Base-by-base conservation (phyloP, 2,113 vertebrate species). In the Phoxinus phoxinus region DNA sequence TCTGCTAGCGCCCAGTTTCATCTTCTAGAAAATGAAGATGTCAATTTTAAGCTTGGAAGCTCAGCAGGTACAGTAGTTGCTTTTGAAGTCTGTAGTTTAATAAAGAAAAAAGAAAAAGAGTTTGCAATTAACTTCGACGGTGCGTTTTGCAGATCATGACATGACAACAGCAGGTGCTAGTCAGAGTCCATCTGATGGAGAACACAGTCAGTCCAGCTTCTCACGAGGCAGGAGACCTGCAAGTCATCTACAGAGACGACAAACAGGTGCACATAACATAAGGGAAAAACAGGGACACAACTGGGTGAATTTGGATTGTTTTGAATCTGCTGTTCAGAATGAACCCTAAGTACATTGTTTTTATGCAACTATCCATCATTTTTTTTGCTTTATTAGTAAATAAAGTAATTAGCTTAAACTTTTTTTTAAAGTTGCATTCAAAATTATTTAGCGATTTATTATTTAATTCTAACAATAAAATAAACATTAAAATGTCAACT, bases 1-100 rank as follows among this genome's bases (percentile, higher is more conserved):
- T 98, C 97, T 94, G 96, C 97, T 93, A 98, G 96, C 94, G 92
- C 97, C 92, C 98, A 98, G 94, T 99, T 98, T 95, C 97, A 96
- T 93, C 95, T 97, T 93, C 94, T 98, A 96, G 98, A 98, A 94
- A 97, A 95, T 91, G 96, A 97, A 94, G 97, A 97, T 84, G 85
- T 96, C 88, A 95, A 96, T 95, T 97, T 97, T 94, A 96, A 96
- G 90, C 95, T 97, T 92, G 93, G 96, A 93, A 95, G 94, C 92
- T 94, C 96, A 93, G 94, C 97, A 97, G 96, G 98, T 98, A 81
- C 21, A 87, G 58, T 37, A 41, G 10, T 35, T n/a, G 37, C 37
- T 59, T 44, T 71, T 37, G 10, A 25, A 2, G 17, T 37, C 23
- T 73, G 17, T 37, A 56, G 25, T 53, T 48, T 48, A 46, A 35